Base-by-base conservation (phyloP, 2,113 vertebrate genomes). In the Rhea americana region DNA sequence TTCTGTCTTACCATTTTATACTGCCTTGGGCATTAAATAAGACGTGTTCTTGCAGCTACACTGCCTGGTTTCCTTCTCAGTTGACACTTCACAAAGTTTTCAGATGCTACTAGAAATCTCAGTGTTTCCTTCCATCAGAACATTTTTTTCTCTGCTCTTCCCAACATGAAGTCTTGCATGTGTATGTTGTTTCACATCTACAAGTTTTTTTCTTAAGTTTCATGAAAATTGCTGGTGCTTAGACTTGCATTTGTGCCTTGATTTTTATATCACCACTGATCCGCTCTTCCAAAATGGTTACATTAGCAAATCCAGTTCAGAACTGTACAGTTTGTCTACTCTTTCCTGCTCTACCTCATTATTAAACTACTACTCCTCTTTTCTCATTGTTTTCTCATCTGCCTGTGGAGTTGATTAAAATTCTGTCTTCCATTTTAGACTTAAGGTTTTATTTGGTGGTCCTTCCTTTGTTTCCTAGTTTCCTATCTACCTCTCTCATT, bases 321-420 rank as follows among this genome's bases (percentile, higher is more conserved):
- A 78, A 37, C 62, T 39, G 20, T 41, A 74, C 35, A 32, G 8
- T 88, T 87, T n/a, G 16, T 53, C 26, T 79, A n/a, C 21, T 18
- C 17, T 82, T 50, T 84, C 94, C 76, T 82, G 30, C n/a, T 87
- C 90, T 96, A 94, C 88, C 95, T 96, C 95, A 92, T 94, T 93
- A 58, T 78, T 87, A 45, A 82, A 66, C 50, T 47, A 2, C 78
- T 91, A 13, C 11, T 88, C 5, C 55, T 90, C 66, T 59, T 1
- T 63, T 65, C 30, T 77, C 30, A 7, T 59, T 41, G 56, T 85
- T 83, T 56, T 82, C 25, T 83, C 9, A n/a, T 70, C 22, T 17
- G 21, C 25, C 19, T 66, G 16, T 61, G 77, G 35, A 74, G 51
- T 4, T 68, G 7, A 14, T 74, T 77, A 45, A 71, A 73, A 30